Evolutionary conservation across 2,888 invertebrate genomes (phyloP).

Genomic region (Stenichneumon culpator): DNA sequence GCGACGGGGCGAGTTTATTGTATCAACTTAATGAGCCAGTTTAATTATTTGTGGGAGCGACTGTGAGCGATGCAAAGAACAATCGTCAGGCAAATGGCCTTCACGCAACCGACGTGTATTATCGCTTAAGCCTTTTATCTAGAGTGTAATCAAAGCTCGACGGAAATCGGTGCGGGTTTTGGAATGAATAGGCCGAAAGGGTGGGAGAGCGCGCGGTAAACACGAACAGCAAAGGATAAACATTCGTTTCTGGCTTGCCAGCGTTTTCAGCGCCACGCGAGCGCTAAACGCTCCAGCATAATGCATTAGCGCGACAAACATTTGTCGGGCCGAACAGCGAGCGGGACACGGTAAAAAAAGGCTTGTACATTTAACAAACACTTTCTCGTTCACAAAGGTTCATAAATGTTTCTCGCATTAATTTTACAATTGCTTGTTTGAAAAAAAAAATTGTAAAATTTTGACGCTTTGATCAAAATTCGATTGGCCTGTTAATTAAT

Average conservation of each 20-base stretch:
- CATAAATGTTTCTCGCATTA: too few relatives aligned
- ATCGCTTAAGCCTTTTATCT: conserved; percentile 80
- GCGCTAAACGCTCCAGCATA: conserved; percentile 51
- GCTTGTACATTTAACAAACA: too few relatives aligned
- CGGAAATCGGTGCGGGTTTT: conserved; percentile 37
- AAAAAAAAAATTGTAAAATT: too few relatives aligned
- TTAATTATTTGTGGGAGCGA: conserved; percentile 27
- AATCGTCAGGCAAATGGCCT: conserved; percentile 7
- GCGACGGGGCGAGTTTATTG: conserved; percentile 47
- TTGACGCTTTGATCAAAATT: too few relatives aligned
- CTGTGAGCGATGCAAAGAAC: conserved; percentile 17
- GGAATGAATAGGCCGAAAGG: neutral
- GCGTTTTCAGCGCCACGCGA: conserved; percentile 3
- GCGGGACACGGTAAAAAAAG: neutral
- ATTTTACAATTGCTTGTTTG: neutral
- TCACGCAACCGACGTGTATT: conserved; percentile 69
- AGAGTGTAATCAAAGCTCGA: conserved; percentile 68
- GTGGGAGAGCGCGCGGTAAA: conserved; percentile 24
- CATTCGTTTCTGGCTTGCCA: conserved; percentile 29
- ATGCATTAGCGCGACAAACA: conserved; percentile 51
- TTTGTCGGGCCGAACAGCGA: neutral
- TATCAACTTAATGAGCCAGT: conserved; percentile 47
- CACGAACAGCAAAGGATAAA: conserved; percentile 6
- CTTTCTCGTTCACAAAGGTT: too few relatives aligned
- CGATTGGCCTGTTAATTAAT: too few relatives aligned